Base-by-base conservation (phyloP, 2,888 invertebrate genomes). In the Brenthis hecate region DNA sequence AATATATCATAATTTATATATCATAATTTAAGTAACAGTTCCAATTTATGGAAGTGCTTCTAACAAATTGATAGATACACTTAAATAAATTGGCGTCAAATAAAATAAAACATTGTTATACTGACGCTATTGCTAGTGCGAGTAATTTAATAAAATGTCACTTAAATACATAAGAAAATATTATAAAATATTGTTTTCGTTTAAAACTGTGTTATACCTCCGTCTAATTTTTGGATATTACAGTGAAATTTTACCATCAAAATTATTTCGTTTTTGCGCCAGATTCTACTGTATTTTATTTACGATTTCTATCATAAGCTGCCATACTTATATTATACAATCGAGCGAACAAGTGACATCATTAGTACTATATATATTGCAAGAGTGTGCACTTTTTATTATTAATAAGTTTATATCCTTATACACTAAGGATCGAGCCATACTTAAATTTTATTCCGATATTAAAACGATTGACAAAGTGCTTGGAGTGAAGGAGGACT, bases 151-250 rank as follows among this genome's bases (percentile, higher is more conserved):
- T 6, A 66, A 58, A 55, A 66, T 54, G 66, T 48, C 54, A 14
- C 5, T 13, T 19, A 66, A 58, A 54, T 66, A 48, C 32, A 53
- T 28, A 61, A 60, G 23, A 61, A 56, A 56, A 60, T 13, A 14
- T 54, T 55, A 11, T 47, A 36, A 50, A 56, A 13, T 1, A 50
- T 19, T 69, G 14, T 68, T 57, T 55, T 65, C 68, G 4, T 14
- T 66, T 13, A 66, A 69, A 54, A n/a, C 61, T 2, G 50, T 71
- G 13, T 48, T 66, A 60, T 53, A 56, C 32, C 16, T 71, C 2
- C 54, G 71, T 61, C 13, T 72, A 6, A 23, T 66, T 32, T 72
- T 69, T 48, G 71, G 69, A 43, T 69, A 51, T 50, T 64, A 66
- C 14, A 56, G 50, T 23, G 54, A 64, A 3, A 13, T 66, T 1